A percentile compares a stretch with the other conserved stretches of the same genome.
These are phyloP conservation scores for Ptilodon capucinus DNA, from an alignment of 2,888 invertebrate genomes.

Conservation along the genomic window DNA sequence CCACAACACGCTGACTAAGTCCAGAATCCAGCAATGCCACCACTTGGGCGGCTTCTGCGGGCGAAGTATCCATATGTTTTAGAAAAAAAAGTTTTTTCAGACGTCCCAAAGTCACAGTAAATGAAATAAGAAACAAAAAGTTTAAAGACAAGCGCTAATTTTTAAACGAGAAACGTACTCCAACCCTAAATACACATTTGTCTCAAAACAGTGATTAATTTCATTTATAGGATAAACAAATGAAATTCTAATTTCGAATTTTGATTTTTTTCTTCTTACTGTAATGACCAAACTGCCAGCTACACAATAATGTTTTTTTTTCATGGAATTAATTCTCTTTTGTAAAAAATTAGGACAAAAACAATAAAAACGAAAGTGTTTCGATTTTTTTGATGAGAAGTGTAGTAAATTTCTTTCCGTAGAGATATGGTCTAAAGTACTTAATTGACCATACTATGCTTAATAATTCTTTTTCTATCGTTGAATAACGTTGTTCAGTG, in stretches of 20 bases:
- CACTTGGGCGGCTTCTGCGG: conserved; percentile 6
- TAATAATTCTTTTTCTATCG: conserved; percentile 48
- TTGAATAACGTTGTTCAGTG: conserved; percentile 28
- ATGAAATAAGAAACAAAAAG: too few species aligned
- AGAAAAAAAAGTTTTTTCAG: not conserved
- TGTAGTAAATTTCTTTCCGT: conserved; percentile 21
- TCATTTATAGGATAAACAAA: too few species aligned
- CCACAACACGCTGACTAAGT: conserved; percentile 8
- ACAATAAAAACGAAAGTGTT: too few species aligned
- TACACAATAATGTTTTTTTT: conserved; percentile 10
- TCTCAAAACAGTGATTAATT: too few species aligned
- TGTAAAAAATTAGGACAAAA: too few species aligned
- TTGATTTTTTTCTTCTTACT: too few species aligned
- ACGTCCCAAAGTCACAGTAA: not conserved
- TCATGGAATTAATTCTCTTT: not conserved
- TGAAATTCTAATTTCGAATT: too few species aligned
- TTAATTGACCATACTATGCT: conserved; percentile 48
- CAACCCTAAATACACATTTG: too few species aligned
- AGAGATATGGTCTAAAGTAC: conserved; percentile 48
- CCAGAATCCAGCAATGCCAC: conserved; percentile 7
- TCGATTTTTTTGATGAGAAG: too few species aligned
- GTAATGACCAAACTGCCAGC: too few species aligned
- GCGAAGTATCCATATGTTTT: conserved; percentile 2
- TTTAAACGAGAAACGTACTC: too few species aligned
- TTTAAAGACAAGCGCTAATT: too few species aligned